Evolutionary conservation across 1,140 invertebrate species (phyloP), one percentile per base, ranked within the genome.

Genomic region (Venturia canescens): DNA sequence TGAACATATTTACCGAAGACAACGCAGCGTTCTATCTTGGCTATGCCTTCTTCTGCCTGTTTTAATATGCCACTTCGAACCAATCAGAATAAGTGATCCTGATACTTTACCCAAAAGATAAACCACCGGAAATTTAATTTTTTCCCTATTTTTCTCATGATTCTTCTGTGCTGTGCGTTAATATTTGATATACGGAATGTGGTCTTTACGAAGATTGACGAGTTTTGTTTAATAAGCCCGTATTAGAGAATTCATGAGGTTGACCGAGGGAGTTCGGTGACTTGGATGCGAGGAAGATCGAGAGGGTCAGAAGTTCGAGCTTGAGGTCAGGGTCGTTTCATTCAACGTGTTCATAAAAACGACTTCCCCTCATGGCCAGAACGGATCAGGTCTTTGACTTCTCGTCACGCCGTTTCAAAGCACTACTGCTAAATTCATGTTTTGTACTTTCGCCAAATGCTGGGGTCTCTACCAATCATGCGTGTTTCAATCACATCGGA

Each of bases 311-410:
- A n/a, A 80, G 79, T 60, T 80, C 53, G 57, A n/a, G 11, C 11
- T 13, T 16, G 57, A 78, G 81, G 79, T 86, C 82, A 86, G 69
- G 78, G 83, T 21, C 83, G 34, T 23, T 70, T 80, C 83, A 87
- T 87, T 86, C 86, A 83, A 81, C 80, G 82, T 60, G 79, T 85
- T 86, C 21, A 57, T 84, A 87, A 78, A 86, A 85, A 84, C 63
- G 21, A 80, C 21, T 38, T 23, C 79, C 79, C 75, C 74, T 57
- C 66, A 80, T 21, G 4, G 6, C 21, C 21, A 26, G 0, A 44
- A 34, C 50, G 31, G n/a, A 18, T 72, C 50, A 34, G 44, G n/a
- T 72, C 70, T 18, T 48, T 23, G 31, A 26, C n/a, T 57, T 57
- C 9, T 57, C 18, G 18, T n/a, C 53, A 57, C 21, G 4, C 16